Base-by-base conservation (phyloP, 2,888 invertebrate genomes). In the Mimumesa dahlbomi region DNA sequence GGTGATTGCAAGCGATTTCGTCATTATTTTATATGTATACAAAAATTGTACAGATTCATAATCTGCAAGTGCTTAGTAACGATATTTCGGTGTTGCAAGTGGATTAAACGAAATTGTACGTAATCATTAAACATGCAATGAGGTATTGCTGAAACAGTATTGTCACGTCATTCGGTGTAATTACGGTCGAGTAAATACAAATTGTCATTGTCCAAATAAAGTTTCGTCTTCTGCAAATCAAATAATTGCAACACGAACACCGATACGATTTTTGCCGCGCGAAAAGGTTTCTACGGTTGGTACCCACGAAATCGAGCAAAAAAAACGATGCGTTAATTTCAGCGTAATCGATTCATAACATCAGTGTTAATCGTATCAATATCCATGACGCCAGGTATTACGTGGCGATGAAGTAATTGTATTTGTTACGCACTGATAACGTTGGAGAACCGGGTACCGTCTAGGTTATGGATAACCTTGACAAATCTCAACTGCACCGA, bases 1-100 rank as follows among this genome's bases (percentile, higher is more conserved):
- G 34, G 34, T 49, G 18, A 49, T n/a, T 36, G 6, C 18, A 19
- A 9, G 16, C 34, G 31, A 34, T 49, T 34, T 9, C 18, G 34
- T 18, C 34, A 49, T 49, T 49, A 49, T 49, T 34, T 49, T 34
- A 19, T 34, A 34, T 4, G 34, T 34, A 49, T 49, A n/a, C n/a
- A n/a, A n/a, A 34, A 34, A 34, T 34, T 18, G 49, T 18, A 34
- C 34, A 31, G 34, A 49, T 49, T 49, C 34, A 49, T 49, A 49
- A 49, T 49, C 49, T 34, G 31, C 29, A 9, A 31, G 18, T 11
- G 18, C 9, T 40, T 16, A n/a, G 40, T 40, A 40, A 40, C 40
- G 16, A 40, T 18, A 18, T 49, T 49, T 49, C 19, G 5, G 21
- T 16, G 5, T 7, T 40, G 40, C n/a, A n/a, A n/a, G n/a, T n/a